A percentile compares a stretch with the other conserved stretches of the same genome.
These are phyloP conservation scores for Prunella himalayana DNA, from an alignment of 2,113 vertebrate species.

Conservation along the genomic window DNA sequence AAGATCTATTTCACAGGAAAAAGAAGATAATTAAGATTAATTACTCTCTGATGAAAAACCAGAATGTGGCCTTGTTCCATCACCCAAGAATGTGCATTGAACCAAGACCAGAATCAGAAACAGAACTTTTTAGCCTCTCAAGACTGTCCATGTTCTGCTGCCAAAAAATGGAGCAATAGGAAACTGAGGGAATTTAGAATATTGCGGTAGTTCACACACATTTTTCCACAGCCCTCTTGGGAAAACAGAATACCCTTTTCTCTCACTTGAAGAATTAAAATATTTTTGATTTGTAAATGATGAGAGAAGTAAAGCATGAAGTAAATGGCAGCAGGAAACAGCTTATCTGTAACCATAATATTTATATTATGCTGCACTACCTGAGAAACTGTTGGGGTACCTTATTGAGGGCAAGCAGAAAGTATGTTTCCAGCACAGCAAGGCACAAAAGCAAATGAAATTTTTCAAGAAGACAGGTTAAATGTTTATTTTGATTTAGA, in stretches of 20 bases:
- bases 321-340: background rate
- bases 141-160: background rate
- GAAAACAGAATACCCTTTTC: background rate
- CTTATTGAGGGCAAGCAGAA: background rate
- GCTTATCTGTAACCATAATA: background rate
- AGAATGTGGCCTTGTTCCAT: constrained; percentile 31
- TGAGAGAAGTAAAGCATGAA: background rate
- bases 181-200: background rate
- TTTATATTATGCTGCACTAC: background rate
- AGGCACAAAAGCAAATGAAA: constrained; percentile 4
- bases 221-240: background rate
- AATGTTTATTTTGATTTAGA: background rate
- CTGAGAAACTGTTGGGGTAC: background rate
- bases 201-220: background rate
- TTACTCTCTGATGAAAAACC: constrained; percentile 15
- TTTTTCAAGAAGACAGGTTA: background rate
- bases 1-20: constrained; percentile 1
- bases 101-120: background rate
- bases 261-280: background rate
- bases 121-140: background rate
- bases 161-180: background rate
- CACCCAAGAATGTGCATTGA: background rate
- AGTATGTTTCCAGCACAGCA: background rate
- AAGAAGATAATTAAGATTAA: constrained; percentile 36
- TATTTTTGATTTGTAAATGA: constrained; percentile 3